Evolutionary conservation across 2,888 invertebrate species (phyloP).

Genomic region (Macrophya alboannulata): DNA sequence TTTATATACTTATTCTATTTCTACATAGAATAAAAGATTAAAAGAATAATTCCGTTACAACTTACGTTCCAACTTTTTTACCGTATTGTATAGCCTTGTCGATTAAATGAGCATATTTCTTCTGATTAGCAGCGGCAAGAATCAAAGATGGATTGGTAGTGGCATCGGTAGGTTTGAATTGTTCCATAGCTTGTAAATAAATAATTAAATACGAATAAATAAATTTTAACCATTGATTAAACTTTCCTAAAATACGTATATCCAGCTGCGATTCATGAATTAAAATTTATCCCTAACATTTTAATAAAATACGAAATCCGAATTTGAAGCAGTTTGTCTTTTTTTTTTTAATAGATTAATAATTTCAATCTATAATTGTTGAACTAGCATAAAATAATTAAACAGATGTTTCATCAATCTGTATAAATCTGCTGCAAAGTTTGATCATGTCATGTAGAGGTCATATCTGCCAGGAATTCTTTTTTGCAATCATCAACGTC

Average conservation of each 20-base stretch:
- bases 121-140: constrained; percentile 95
- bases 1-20: not conserved
- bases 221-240: not conserved
- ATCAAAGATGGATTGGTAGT: constrained; percentile 99
- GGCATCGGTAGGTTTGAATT: constrained; percentile 98
- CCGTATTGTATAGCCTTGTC: constrained; percentile 96
- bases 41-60: constrained; percentile 59
- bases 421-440: not conserved
- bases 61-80: constrained; percentile 84
- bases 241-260: not conserved
- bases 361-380: not conserved
- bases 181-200: constrained; percentile 91
- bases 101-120: constrained; percentile 95
- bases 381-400: not conserved
- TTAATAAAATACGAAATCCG: not conserved
- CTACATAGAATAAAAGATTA: not conserved
- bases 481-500: not conserved
- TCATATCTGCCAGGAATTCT: not conserved
- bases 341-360: not conserved
- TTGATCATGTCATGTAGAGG: constrained; percentile 38
- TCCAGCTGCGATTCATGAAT: not conserved
- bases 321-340: not conserved
- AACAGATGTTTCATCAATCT: not conserved
- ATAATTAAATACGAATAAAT: constrained; percentile 1
- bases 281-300: not conserved